These are phyloP conservation scores for Thripadectes ignobilis DNA, from an alignment of 2,797 vertebrate species.

Conservation along the genomic window DNA sequence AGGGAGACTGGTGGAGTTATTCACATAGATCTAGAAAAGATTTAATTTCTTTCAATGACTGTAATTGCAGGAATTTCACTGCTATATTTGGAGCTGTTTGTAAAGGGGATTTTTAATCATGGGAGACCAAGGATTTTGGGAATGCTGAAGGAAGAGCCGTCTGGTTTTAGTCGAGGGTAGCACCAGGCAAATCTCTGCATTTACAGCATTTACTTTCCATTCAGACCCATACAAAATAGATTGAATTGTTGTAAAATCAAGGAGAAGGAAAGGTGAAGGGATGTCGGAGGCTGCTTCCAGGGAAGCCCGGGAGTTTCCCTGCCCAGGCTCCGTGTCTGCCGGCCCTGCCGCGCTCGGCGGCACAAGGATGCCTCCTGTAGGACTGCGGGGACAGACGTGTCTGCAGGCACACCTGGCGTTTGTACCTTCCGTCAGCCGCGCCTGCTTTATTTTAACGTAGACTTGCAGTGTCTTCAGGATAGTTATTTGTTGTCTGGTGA, in stretches of 20 bases:
- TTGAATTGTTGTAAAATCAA: background rate
- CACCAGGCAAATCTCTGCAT: background rate
- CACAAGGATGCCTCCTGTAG: conserved; percentile 63
- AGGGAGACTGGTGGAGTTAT: background rate
- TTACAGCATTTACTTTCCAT: background rate
- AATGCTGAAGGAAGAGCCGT: background rate
- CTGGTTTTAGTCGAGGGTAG: background rate
- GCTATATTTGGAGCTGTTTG: background rate
- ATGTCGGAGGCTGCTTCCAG: background rate
- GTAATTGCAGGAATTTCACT: background rate
- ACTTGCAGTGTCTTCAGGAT: no score
- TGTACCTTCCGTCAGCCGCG: rapidly evolving
- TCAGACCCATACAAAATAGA: background rate
- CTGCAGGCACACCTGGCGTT: background rate
- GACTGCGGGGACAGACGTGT: background rate
- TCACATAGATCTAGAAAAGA: rapidly evolving
- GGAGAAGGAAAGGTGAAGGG: no score
- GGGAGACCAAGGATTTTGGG: background rate
- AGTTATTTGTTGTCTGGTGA: background rate
- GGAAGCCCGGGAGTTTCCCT: background rate
- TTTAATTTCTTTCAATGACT: rapidly evolving
- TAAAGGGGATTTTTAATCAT: background rate
- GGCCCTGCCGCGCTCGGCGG: background rate
- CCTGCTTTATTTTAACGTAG: background rate
- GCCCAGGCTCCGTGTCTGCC: background rate